Conservation (phyloP, 2,797 vertebrate genomes). For the Lepidocolaptes lacrymiger region DNA sequence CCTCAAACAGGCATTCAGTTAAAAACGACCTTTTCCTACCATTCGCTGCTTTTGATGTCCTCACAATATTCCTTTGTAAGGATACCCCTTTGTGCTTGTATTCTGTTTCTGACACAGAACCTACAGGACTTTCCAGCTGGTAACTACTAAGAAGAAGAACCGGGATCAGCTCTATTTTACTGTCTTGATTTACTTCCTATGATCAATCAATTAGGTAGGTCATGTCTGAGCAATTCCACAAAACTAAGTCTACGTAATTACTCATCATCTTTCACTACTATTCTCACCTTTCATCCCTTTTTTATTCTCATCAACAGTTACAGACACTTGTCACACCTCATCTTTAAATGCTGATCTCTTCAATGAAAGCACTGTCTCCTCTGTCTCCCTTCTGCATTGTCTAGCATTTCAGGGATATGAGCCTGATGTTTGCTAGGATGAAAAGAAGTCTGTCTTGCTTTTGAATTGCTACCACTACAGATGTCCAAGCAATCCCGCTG, state of each 20-base stretch:
- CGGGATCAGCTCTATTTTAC: not conserved
- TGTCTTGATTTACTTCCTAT: not conserved
- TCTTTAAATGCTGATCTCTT: not conserved
- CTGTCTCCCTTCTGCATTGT: not conserved
- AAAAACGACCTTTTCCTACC: not conserved
- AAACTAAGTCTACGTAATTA: not conserved
- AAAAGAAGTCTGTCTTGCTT: not conserved
- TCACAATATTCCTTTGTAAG: not conserved
- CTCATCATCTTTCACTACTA: not conserved
- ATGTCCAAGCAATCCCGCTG: not conserved
- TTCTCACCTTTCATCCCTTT: not conserved
- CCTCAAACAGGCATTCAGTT: not conserved
- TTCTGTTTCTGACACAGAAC: not conserved
- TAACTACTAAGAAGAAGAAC: not conserved
- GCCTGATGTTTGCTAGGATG: not conserved
- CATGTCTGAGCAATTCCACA: not conserved
- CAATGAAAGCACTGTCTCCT: not conserved
- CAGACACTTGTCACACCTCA: not conserved
- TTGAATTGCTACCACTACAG: not conserved
- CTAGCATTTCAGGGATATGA: not conserved
- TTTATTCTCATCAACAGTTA: not conserved
- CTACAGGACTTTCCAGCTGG: not conserved
- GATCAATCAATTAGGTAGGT: not conserved
- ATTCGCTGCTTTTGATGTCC: not conserved
- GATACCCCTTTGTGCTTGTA: not conserved